Evolutionary conservation across 2,797 vertebrate genomes (phyloP).

Genomic region (Cephalopachus bancanus): DNA sequence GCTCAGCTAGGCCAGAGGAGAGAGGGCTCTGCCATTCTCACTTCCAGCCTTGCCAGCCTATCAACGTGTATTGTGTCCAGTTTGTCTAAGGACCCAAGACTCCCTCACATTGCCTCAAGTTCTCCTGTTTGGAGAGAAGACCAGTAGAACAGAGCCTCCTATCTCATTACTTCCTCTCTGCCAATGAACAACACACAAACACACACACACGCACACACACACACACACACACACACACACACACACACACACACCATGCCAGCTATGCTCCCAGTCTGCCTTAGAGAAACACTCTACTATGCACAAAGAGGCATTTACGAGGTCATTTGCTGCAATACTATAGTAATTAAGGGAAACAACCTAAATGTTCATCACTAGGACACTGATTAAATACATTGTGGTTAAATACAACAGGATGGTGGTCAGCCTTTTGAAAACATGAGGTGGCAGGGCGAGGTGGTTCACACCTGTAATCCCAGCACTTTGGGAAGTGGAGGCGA

Average conservation of each 20-base stretch:
- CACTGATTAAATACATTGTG: neutral
- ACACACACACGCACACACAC: neutral
- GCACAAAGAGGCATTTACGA: neutral
- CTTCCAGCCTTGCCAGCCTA: neutral
- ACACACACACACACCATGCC: neutral
- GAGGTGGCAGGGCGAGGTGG: neutral
- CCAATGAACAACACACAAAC: neutral
- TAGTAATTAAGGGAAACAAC: constrained; percentile 48
- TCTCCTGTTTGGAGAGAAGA: constrained; percentile 50
- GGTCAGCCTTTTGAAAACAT: constrained; percentile 44
- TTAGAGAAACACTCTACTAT: constrained; percentile 38
- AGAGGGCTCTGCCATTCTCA: constrained; percentile 12
- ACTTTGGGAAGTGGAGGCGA: neutral
- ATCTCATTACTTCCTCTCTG: neutral
- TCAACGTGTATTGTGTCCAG: constrained; percentile 4
- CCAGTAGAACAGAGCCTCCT: neutral
- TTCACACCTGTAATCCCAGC: neutral
- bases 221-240: neutral
- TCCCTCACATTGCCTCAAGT: neutral
- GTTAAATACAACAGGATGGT: neutral
- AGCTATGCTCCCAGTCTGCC: neutral
- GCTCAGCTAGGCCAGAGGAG: constrained; percentile 20
- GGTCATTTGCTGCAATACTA: neutral
- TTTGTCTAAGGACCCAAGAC: constrained; percentile 6
- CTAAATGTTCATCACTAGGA: neutral